Evolutionary conservation across 2,113 vertebrate species (phyloP).

Genomic region (Oncorhynchus mykiss): DNA sequence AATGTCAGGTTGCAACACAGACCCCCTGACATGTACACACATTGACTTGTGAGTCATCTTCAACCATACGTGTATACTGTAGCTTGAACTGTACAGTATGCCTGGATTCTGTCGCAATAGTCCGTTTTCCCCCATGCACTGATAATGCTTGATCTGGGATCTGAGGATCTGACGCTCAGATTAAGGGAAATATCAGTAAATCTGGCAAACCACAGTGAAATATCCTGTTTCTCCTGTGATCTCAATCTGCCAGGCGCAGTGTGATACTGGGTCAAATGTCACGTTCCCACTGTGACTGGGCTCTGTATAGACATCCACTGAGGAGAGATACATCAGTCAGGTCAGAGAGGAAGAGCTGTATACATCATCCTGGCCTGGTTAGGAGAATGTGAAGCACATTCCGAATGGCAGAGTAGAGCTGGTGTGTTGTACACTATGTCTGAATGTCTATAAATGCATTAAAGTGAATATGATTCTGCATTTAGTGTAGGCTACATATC

Average conservation of each 20-base stretch:
- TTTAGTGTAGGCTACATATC: not conserved
- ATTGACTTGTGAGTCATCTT: not conserved
- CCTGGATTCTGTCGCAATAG: constrained; percentile 31
- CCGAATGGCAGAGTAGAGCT: constrained; percentile 25
- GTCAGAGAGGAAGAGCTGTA: not conserved
- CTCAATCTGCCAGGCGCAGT: constrained; percentile 29
- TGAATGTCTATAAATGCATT: not conserved
- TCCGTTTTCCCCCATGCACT: too few species aligned
- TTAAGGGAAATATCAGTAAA: constrained; percentile 30
- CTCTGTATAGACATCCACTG: constrained; percentile 17
- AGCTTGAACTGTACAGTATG: too few species aligned
- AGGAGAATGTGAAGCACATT: constrained; percentile 7
- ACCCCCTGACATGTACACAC: not conserved
- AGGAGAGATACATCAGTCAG: constrained; percentile 9
- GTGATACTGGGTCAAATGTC: constrained; percentile 53
- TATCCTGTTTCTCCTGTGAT: constrained; percentile 10
- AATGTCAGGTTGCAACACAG: constrained; percentile 20
- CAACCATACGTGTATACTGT: not conserved
- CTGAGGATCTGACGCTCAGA: constrained; percentile 40
- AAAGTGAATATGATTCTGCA: not conserved
- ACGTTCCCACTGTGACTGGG: constrained; percentile 9
- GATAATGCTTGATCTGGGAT: too few species aligned
- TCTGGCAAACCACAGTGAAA: constrained; percentile 28
- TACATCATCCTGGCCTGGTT: not conserved
- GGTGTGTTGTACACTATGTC: constrained; percentile 7